Conservation (phyloP, 2,888 invertebrate species). For the Andrena trimmerana region DNA sequence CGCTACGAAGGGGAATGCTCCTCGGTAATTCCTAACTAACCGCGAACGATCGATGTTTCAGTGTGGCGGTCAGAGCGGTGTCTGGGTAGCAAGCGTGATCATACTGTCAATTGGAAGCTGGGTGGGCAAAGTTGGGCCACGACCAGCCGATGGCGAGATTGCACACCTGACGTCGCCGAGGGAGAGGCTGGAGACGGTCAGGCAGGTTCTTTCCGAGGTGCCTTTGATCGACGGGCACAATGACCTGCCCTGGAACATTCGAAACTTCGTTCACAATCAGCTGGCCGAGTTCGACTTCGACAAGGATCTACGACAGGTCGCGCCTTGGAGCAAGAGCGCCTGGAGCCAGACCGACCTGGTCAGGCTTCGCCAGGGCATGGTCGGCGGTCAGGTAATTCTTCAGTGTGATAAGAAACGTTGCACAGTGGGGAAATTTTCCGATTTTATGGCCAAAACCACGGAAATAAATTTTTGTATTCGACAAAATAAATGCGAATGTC, state of each 20-base stretch:
- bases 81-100: conserved; percentile 79
- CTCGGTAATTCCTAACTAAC: conserved; percentile 12
- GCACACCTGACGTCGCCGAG: conserved; percentile 86
- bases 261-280: conserved; percentile 94
- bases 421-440: too few species aligned
- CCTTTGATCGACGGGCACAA: conserved; percentile 90
- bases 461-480: too few species aligned
- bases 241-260: conserved; percentile 95
- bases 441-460: too few species aligned
- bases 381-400: conserved; percentile 90
- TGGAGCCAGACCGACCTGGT: conserved; percentile 93
- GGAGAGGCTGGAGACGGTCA: conserved; percentile 88
- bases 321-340: conserved; percentile 91
- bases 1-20: background rate
- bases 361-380: conserved; percentile 90
- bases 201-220: conserved; percentile 89
- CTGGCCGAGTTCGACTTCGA: conserved; percentile 89
- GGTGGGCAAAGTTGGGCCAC: conserved; percentile 79
- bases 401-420: background rate
- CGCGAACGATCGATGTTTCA: conserved; percentile 55
- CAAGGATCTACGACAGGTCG: conserved; percentile 89
- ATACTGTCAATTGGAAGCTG: conserved; percentile 79
- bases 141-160: conserved; percentile 79
- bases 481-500: too few species aligned
- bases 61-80: conserved; percentile 78